Evolutionary conservation across 2,888 invertebrate genomes (phyloP).

Genomic region (Leucophenga montana): DNA sequence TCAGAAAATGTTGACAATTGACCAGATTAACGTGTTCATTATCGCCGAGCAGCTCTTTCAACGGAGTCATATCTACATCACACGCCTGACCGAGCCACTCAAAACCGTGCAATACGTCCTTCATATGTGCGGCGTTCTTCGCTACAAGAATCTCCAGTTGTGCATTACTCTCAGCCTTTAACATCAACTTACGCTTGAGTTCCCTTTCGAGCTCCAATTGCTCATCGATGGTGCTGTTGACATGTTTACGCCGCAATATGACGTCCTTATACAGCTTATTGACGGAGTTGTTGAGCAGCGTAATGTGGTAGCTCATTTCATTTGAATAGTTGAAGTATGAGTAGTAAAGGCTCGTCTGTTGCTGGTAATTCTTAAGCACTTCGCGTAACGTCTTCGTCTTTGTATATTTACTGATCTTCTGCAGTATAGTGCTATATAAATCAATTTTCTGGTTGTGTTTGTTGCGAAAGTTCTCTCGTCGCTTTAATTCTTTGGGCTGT

Average conservation of each 20-base stretch:
- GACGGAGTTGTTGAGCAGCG: slow-evolving; percentile 65
- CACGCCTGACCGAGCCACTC: slow-evolving; percentile 71
- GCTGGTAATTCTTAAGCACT: slow-evolving; percentile 69
- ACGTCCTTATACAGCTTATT: slow-evolving; percentile 68
- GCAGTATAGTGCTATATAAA: slow-evolving; percentile 64
- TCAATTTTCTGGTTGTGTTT: slow-evolving; percentile 64
- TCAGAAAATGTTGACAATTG: slow-evolving; percentile 75
- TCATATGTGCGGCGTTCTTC: slow-evolving; percentile 56
- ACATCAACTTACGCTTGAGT: slow-evolving; percentile 54
- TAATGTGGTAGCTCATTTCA: slow-evolving; percentile 70
- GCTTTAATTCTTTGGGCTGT: slow-evolving; percentile 67
- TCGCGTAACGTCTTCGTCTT: slow-evolving; percentile 56
- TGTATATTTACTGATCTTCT: slow-evolving; percentile 66
- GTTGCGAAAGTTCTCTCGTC: slow-evolving; percentile 64
- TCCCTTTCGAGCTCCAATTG: slow-evolving; percentile 59
- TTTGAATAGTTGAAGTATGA: slow-evolving; percentile 72
- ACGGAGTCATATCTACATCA: slow-evolving; percentile 75
- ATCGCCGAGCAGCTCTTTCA: slow-evolving; percentile 76
- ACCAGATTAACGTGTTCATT: slow-evolving; percentile 76
- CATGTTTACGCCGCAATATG: slow-evolving; percentile 53
- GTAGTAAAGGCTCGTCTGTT: slow-evolving; percentile 71
- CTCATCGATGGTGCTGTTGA: slow-evolving; percentile 52
- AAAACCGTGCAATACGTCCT: slow-evolving; percentile 60
- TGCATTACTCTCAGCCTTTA: slow-evolving; percentile 54
- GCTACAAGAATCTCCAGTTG: slow-evolving; percentile 47